These are phyloP conservation scores for Tetragonula clypearis DNA, from an alignment of 1,140 invertebrate species.

Conservation along the genomic window DNA sequence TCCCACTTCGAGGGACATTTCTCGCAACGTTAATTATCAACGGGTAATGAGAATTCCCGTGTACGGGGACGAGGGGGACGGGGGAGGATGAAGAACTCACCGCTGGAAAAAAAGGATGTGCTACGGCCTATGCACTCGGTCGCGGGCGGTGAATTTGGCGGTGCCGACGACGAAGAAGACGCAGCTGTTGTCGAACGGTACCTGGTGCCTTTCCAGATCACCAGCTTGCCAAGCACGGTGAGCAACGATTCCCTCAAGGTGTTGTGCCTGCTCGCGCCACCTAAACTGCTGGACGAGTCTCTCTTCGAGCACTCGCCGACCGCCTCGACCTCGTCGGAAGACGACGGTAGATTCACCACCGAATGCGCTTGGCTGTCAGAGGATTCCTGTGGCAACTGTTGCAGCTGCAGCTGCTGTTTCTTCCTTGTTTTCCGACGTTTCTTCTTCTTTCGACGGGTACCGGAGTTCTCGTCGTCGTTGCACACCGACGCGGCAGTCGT, in stretches of 20 bases:
- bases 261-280: constrained; percentile 76
- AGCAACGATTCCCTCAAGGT: constrained; percentile 84
- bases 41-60: neutral
- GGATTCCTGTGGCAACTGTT: constrained; percentile 40
- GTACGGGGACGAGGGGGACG: too few species aligned
- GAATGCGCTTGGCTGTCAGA: constrained; percentile 48
- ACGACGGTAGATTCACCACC: constrained; percentile 71
- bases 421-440: constrained; percentile 74
- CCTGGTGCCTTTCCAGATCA: constrained; percentile 83
- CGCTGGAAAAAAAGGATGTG: constrained; percentile 85
- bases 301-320: constrained; percentile 75
- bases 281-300: constrained; percentile 76
- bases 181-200: constrained; percentile 79
- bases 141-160: constrained; percentile 80
- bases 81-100: constrained; percentile 77
- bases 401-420: constrained; percentile 58
- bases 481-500: constrained; percentile 40
- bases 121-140: constrained; percentile 84
- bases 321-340: constrained; percentile 73
- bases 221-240: constrained; percentile 86
- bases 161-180: constrained; percentile 70
- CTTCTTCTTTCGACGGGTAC: constrained; percentile 68
- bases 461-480: constrained; percentile 41
- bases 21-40: neutral
- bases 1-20: too few species aligned